Evolutionary conservation across 2,113 vertebrate species (phyloP).

Genomic region (Leucoraja erinaceus): DNA sequence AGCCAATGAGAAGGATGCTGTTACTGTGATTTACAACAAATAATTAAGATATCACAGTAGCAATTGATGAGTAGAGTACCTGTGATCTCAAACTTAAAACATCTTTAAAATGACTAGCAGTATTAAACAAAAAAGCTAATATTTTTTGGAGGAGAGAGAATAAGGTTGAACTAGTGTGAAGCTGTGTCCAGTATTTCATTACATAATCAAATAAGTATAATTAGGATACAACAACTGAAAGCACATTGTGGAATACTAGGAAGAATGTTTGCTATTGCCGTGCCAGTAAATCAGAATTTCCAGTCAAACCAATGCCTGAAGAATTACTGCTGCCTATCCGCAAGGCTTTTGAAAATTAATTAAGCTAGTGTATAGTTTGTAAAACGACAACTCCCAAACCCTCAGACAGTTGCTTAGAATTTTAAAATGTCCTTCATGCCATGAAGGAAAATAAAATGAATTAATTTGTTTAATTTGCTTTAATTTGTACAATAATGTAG

Average conservation of each 20-base stretch:
- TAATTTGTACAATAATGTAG: slow-evolving; percentile 54
- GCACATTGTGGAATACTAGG: slow-evolving; percentile 30
- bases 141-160: slow-evolving; percentile 39
- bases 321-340: slow-evolving; percentile 59
- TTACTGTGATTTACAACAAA: slow-evolving; percentile 39
- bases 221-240: slow-evolving; percentile 43
- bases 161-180: slow-evolving; percentile 29
- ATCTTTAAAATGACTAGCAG: slow-evolving; percentile 37
- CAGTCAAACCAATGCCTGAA: slow-evolving; percentile 51
- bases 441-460: slow-evolving; percentile 43
- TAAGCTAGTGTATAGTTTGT: slow-evolving; percentile 46
- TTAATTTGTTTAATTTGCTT: slow-evolving; percentile 50
- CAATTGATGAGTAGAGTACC: slow-evolving; percentile 47
- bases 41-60: slow-evolving; percentile 44
- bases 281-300: slow-evolving; percentile 8
- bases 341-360: slow-evolving; percentile 53
- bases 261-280: neutral
- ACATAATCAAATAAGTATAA: neutral
- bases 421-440: slow-evolving; percentile 44
- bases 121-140: slow-evolving; percentile 11
- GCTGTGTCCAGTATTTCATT: neutral
- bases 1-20: slow-evolving; percentile 38
- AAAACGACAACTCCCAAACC: slow-evolving; percentile 62
- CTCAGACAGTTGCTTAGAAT: slow-evolving; percentile 57
- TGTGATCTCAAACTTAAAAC: slow-evolving; percentile 18